phyloP scores from a whole-genome alignment of 2,113 vertebrate species.

The Planiliza haematocheilus region DNA sequence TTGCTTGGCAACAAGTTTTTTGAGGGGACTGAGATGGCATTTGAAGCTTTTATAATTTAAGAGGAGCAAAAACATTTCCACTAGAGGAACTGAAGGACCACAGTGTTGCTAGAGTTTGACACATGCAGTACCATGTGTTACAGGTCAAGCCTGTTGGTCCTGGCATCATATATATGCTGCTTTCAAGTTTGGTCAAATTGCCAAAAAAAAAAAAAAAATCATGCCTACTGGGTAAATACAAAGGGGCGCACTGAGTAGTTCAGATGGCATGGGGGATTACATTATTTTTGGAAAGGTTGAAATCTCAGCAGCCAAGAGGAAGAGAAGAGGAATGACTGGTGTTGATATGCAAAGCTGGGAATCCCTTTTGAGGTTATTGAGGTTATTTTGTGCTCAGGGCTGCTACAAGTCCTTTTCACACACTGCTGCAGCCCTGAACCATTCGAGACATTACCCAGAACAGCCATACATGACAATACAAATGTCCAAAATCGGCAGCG shows the following conservation, averaged over 20 bases:
- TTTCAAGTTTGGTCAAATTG: not conserved
- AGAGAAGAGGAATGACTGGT: not conserved
- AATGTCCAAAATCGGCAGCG: no score
- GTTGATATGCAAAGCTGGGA: not conserved
- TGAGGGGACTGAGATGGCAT: no score
- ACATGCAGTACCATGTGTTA: no score
- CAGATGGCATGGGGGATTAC: not conserved
- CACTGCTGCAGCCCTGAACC: no score
- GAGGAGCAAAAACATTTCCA: not conserved
- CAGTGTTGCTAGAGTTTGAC: no score
- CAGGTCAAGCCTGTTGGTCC: not conserved
- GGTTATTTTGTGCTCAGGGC: not conserved
- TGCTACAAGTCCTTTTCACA: not conserved
- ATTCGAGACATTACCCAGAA: no score
- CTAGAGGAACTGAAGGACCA: no score
- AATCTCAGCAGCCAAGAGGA: not conserved
- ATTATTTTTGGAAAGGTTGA: not conserved
- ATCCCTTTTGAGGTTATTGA: not conserved
- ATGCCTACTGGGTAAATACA: no score
- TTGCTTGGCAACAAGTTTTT: no score
- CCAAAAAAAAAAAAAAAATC: not conserved
- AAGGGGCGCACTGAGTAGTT: not conserved
- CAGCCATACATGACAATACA: no score
- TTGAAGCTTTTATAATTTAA: no score
- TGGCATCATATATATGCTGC: not conserved